A percentile compares a stretch with the other conserved stretches of the same genome.
phyloP scores from a whole-genome alignment of 2,888 invertebrate genomes.

The Meta bourneti region DNA sequence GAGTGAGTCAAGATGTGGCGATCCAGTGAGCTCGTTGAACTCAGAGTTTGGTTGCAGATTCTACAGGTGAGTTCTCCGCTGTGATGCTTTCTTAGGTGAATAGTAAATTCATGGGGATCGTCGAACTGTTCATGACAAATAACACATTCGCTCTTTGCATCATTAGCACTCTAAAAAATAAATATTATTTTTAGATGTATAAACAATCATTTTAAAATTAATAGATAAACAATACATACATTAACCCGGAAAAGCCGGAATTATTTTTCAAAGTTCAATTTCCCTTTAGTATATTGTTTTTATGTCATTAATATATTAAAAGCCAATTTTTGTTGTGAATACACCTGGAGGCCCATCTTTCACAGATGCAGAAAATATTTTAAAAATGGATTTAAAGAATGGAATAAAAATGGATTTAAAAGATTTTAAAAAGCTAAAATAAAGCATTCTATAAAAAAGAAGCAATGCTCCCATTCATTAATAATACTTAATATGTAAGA shows the following conservation, averaged over 20 bases:
- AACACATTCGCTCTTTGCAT: neutral
- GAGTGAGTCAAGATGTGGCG: constrained; percentile 54
- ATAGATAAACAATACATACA: neutral
- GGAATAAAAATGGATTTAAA: too few species aligned
- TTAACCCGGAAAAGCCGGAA: neutral
- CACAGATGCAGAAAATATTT: too few species aligned
- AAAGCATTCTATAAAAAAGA: too few species aligned
- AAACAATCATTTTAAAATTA: neutral
- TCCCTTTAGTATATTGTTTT: too few species aligned
- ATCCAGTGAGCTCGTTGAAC: constrained; percentile 63
- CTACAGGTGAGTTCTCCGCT: neutral
- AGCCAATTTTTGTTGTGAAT: too few species aligned
- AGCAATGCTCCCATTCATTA: too few species aligned
- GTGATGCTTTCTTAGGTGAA: constrained; percentile 23
- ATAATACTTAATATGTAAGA: too few species aligned
- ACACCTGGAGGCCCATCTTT: too few species aligned
- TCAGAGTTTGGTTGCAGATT: constrained; percentile 26
- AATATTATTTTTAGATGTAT: neutral
- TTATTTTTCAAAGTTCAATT: neutral
- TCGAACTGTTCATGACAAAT: neutral
- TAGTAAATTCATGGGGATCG: neutral
- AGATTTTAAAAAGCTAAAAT: too few species aligned
- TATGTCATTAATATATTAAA: too few species aligned
- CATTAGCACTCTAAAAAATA: neutral
- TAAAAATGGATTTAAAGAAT: too few species aligned